phyloP scores from a whole-genome alignment of 2,797 vertebrate species.

The Spheniscus humboldti region DNA sequence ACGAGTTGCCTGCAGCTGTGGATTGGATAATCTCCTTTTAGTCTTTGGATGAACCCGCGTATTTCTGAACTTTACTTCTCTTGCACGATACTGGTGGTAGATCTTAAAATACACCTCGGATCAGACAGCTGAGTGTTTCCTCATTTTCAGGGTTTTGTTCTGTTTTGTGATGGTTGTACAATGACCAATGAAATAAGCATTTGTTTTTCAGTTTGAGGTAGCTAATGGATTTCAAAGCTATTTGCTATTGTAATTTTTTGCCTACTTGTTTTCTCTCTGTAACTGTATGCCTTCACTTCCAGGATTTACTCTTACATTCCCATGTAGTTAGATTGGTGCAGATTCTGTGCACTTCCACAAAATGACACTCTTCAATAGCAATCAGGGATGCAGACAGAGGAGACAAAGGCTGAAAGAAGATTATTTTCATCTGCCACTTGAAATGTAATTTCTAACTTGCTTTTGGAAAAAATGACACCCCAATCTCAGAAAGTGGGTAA shows the following conservation, averaged over 20 bases:
- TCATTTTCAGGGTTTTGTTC: background rate
- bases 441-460: conserved; percentile 30
- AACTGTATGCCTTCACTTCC: conserved; percentile 24
- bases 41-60: background rate
- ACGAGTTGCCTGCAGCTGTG: background rate
- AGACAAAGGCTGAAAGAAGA: background rate
- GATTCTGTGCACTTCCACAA: background rate
- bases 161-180: background rate
- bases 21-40: background rate
- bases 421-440: background rate
- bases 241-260: conserved; percentile 38
- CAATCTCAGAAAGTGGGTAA: background rate
- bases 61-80: background rate
- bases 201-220: conserved; percentile 28
- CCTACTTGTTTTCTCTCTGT: conserved; percentile 49
- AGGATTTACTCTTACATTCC: conserved; percentile 19
- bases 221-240: conserved; percentile 51
- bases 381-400: background rate
- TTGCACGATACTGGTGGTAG: accelerated
- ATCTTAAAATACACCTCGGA: background rate
- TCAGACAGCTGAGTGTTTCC: background rate
- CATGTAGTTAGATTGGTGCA: conserved; percentile 1
- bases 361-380: conserved; percentile 3
- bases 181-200: background rate
- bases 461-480: background rate